Base-by-base conservation (phyloP, 2,113 vertebrate species). In the Odontophorus gujanensis region DNA sequence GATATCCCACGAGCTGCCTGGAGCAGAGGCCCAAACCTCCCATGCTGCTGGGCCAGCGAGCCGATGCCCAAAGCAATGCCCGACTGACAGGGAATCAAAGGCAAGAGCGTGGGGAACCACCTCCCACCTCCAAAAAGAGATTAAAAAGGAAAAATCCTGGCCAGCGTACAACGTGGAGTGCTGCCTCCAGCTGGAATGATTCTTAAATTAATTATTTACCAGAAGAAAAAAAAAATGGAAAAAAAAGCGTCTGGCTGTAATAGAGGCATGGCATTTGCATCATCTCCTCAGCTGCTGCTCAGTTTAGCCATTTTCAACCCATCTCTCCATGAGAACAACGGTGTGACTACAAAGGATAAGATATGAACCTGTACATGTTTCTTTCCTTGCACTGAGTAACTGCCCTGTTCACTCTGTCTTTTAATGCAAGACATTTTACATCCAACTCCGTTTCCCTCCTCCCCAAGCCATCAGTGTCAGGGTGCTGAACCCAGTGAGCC, bases 21-120 rank as follows among this genome's bases (percentile, higher is more conserved):
- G 42, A 73, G 72, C 68, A 71, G n/a, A 80, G 71, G 57, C 15
- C 1, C n/a, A 68, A 87, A 63, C 30, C 17, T 87, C 62, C 73
- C 5, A 0, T 13, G 9, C 0, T 5, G 15, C 57, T 30, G 6
- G 89, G 65, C 59, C 76, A 65, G 53, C 0, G 0, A 90, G 53
- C 26, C 0, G 10, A 32, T 48, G 50, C 47, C 36, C 17, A 11
- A 18, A 26, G 24, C 72, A 72, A 72, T 1, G 7, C 48, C 40
- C 25, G 4, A 16, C 7, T 66, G 61, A 68, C 2, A 0, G 3
- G 7, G 59, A 51, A 17, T 51, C 11, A n/a, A 43, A 53, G 36
- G 26, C n/a, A 7, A 51, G 48, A 77, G 38, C 32, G 24, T 7
- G 1, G 9, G 50, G 22, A 87, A 79, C 32, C 36, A 45, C 43